Base-by-base conservation (phyloP, 2,797 vertebrate genomes). In the Pangasius krempfi region DNA sequence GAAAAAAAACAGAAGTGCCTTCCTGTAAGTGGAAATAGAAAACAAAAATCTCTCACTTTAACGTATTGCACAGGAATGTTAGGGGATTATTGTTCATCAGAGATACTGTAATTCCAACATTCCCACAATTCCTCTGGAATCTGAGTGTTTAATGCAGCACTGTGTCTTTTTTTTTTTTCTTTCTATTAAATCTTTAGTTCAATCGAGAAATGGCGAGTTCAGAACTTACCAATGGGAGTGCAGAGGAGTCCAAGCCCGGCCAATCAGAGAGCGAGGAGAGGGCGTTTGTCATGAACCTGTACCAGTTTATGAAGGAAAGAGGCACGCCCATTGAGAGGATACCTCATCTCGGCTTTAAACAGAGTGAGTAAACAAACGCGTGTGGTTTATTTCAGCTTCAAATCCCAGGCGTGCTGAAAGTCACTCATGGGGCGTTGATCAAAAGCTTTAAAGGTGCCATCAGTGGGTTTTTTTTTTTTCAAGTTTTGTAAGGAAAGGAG, bases 261-360 rank as follows among this genome's bases (percentile, higher is more conserved):
- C 93, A 90, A 81, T 54, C 82, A 30, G 94, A 94, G 86, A 92
- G 93, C 89, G 95, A 97, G 90, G 98, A 99, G 91, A 98, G 97
- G 93, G 93, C 93, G 8, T 99, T 99, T 92, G 94, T 98, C 9
- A 93, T 95, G 87, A 95, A 95, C 91, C 96, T 99, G 91, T 97
- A 98, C 94, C 93, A 95, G 86, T 98, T 98, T 91, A 99, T 99
- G 98, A 98, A 98, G 95, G 96, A 97, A 18, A 96, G 97, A 81
- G 96, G 92, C 84, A 97, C 97, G 0, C 97, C 98, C n/a, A 99
- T 99, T 76, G 98, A 99, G 93, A 96, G 98, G 94, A 98, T 99
- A 90, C 98, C 98, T 80, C 98, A 99, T 91, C 96, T 99, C 0
- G 98, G 98, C 94, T 99, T 99, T 94, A 99, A 99, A 93, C 98